phyloP scores from a whole-genome alignment of 2,888 invertebrate species.

The Mythimna impura region DNA sequence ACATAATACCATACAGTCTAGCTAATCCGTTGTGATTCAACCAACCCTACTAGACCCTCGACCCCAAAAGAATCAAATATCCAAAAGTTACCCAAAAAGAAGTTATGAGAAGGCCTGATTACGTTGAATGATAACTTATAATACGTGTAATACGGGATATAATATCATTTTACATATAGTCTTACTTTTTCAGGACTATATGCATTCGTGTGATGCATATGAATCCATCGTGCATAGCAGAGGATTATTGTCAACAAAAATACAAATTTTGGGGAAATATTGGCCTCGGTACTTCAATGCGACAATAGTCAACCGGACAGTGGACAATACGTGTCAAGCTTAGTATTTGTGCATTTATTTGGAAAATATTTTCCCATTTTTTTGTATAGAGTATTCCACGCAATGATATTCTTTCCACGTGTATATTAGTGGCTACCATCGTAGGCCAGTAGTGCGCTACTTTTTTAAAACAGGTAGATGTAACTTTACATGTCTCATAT shows the following conservation, averaged over 20 bases:
- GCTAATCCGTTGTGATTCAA: slow-evolving; percentile 69
- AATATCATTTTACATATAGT: slow-evolving; percentile 11
- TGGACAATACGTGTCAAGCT: slow-evolving; percentile 43
- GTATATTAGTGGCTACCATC: background rate
- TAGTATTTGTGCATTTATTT: slow-evolving; percentile 52
- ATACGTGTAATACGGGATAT: slow-evolving; percentile 18
- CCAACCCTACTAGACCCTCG: slow-evolving; percentile 64
- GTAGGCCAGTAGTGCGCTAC: background rate
- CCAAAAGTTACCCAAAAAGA: slow-evolving; percentile 53
- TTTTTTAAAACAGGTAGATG: background rate
- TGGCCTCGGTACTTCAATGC: slow-evolving; percentile 24
- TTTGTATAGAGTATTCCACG: slow-evolving; percentile 4
- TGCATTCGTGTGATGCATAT: slow-evolving; percentile 18
- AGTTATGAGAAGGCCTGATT: slow-evolving; percentile 51
- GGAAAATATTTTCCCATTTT: slow-evolving; percentile 22
- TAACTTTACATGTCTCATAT: background rate
- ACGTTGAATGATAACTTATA: slow-evolving; percentile 50
- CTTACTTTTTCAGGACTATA: slow-evolving; percentile 17
- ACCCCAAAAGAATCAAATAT: slow-evolving; percentile 59
- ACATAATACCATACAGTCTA: slow-evolving; percentile 60
- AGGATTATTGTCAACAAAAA: slow-evolving; percentile 54
- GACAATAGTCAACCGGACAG: slow-evolving; percentile 39
- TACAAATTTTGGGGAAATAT: slow-evolving; percentile 43
- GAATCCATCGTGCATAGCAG: slow-evolving; percentile 31
- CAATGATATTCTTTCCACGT: background rate